These are phyloP conservation scores for Caenorhabditis sp. DNA, from an alignment of 2,888 invertebrate species.

Conservation along the genomic window DNA sequence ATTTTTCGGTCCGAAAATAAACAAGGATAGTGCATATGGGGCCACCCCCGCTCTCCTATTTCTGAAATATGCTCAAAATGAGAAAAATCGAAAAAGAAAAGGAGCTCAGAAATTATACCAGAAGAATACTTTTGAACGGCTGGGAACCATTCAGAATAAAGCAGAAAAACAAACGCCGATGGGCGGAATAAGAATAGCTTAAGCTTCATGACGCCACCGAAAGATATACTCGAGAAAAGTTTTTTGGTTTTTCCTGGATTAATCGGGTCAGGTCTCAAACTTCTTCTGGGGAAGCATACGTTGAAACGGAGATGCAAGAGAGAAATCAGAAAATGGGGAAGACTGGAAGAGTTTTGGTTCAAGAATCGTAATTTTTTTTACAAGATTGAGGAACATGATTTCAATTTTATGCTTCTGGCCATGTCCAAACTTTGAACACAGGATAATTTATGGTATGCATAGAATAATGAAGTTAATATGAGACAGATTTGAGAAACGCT, in stretches of 20 bases:
- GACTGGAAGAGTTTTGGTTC: background rate
- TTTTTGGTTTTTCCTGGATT: slow-evolving; percentile 18
- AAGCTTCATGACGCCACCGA: slow-evolving; percentile 26
- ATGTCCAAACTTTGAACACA: too few relatives aligned
- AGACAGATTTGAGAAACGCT: too few relatives aligned
- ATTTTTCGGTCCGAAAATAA: slow-evolving; percentile 30
- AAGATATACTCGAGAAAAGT: slow-evolving; percentile 1
- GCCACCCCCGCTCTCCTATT: slow-evolving; percentile 26
- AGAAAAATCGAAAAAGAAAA: slow-evolving; percentile 2
- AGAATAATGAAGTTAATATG: too few relatives aligned
- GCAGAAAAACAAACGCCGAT: slow-evolving; percentile 31
- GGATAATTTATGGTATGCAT: too few relatives aligned
- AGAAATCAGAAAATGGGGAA: slow-evolving; percentile 16
- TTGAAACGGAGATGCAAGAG: slow-evolving; percentile 12
- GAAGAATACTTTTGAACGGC: slow-evolving; percentile 19
- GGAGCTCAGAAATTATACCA: slow-evolving; percentile 13
- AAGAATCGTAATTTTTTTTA: background rate
- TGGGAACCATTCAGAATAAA: slow-evolving; percentile 1
- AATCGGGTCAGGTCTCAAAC: slow-evolving; percentile 28
- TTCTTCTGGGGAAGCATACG: background rate
- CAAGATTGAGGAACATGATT: too few relatives aligned
- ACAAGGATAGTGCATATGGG: slow-evolving; percentile 18
- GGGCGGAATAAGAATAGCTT: slow-evolving; percentile 25
- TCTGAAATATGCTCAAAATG: slow-evolving; percentile 25
- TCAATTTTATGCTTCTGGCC: too few relatives aligned